phyloP scores from a whole-genome alignment of 2,113 vertebrate species.

The Notarius quadriscutis region DNA sequence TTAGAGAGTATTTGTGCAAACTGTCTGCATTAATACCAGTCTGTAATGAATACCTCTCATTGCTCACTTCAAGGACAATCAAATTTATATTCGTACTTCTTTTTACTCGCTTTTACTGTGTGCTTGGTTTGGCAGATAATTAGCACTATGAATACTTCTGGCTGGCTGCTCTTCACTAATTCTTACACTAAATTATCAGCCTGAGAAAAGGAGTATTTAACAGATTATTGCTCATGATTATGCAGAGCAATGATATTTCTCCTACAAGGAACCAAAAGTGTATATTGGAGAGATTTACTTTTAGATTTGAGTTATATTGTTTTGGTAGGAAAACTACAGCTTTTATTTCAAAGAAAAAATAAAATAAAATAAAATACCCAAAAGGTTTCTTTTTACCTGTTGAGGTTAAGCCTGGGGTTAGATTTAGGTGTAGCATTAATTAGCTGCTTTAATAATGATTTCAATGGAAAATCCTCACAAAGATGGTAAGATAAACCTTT shows the following conservation, averaged over 20 bases:
- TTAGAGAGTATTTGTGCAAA: conserved; percentile 67
- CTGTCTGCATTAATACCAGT: conserved; percentile 63
- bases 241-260: conserved; percentile 35
- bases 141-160: conserved; percentile 68
- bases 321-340: neutral
- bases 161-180: conserved; percentile 62
- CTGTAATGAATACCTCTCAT: conserved; percentile 68
- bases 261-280: neutral
- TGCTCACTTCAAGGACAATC: conserved; percentile 67
- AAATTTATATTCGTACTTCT: conserved; percentile 63
- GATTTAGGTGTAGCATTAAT: no score
- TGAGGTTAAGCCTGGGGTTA: no score
- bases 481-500: neutral
- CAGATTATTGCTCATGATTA: conserved; percentile 47
- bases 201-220: conserved; percentile 42
- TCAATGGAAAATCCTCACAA: no score
- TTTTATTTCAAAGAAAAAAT: no score
- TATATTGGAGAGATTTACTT: neutral
- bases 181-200: conserved; percentile 52
- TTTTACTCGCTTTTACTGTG: conserved; percentile 57
- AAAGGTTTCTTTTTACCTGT: no score
- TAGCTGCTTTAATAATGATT: no score
- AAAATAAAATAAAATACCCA: no score
- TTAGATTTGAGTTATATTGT: neutral
- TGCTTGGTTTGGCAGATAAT: conserved; percentile 65